Percentiles rank a stretch among this genome's conserved stretches.
Evolutionary conservation across 2,797 vertebrate genomes (phyloP).

Genomic region (Nasua narica): DNA sequence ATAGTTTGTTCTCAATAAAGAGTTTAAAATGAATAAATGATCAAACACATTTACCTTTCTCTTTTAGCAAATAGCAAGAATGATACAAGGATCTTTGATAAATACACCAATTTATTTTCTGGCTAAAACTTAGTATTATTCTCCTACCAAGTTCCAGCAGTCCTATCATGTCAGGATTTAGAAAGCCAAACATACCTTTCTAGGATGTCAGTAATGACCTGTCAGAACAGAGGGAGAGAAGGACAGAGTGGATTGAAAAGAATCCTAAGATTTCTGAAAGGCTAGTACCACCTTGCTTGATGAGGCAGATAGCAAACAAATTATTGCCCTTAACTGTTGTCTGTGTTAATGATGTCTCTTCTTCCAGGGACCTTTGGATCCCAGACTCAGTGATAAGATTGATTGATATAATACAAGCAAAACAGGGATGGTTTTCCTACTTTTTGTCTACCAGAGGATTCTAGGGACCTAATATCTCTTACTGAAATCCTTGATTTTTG

Average conservation of each 20-base stretch:
- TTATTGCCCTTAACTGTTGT: neutral
- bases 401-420: neutral
- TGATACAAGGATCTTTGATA: neutral
- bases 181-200: neutral
- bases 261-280: constrained; percentile 3
- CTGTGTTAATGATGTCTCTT: neutral
- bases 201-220: neutral
- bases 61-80: neutral
- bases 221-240: neutral
- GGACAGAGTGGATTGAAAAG: neutral
- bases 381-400: neutral
- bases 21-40: neutral
- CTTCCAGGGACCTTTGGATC: neutral
- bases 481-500: neutral
- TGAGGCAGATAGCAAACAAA: neutral
- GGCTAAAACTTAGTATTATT: neutral
- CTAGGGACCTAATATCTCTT: neutral
- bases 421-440: neutral
- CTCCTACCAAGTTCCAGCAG: neutral
- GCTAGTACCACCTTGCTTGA: neutral
- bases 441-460: neutral
- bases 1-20: neutral
- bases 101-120: neutral
- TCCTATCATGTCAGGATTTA: neutral
- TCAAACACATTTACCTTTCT: neutral